A percentile compares a stretch with the other conserved stretches of the same genome.
These are phyloP conservation scores for Melanotaenia pygmaea DNA, from an alignment of 2,797 vertebrate species.

Conservation along the genomic window DNA sequence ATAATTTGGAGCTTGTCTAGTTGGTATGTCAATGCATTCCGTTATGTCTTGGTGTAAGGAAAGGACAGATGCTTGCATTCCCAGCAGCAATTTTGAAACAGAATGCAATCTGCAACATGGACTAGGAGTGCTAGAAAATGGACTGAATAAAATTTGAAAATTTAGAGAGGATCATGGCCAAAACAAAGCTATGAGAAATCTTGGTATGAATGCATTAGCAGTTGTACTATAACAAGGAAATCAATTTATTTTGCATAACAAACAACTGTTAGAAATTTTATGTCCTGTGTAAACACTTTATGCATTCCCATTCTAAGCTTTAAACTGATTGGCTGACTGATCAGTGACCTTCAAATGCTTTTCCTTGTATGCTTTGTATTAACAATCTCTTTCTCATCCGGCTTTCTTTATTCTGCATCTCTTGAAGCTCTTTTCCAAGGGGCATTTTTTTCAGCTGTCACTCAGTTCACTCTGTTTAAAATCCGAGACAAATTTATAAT, in stretches of 20 bases:
- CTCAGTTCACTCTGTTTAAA: not conserved
- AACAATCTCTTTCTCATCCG: not conserved
- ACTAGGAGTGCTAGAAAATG: not conserved
- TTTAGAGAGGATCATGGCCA: not conserved
- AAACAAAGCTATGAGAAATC: not conserved
- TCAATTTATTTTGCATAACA: not conserved
- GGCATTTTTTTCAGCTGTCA: not conserved
- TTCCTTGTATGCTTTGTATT: not conserved
- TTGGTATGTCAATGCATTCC: not conserved
- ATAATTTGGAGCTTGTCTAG: not conserved
- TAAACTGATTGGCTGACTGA: slow-evolving; percentile 5
- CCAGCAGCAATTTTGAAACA: not conserved
- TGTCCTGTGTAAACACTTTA: not conserved
- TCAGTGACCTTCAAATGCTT: slow-evolving; percentile 8
- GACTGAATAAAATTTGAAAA: not conserved
- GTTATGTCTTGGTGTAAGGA: not conserved
- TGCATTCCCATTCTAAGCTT: slow-evolving; percentile 5
- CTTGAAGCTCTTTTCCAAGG: not conserved
- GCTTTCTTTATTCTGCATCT: not conserved
- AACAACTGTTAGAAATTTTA: not conserved
- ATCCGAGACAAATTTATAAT: not conserved
- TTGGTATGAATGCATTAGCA: too few relatives aligned
- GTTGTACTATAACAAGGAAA: not conserved
- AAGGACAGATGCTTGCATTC: not conserved
- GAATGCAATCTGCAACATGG: not conserved